These are phyloP conservation scores for Drosophila parthenogenetica DNA, from an alignment of 2,888 invertebrate genomes.

Conservation along the genomic window DNA sequence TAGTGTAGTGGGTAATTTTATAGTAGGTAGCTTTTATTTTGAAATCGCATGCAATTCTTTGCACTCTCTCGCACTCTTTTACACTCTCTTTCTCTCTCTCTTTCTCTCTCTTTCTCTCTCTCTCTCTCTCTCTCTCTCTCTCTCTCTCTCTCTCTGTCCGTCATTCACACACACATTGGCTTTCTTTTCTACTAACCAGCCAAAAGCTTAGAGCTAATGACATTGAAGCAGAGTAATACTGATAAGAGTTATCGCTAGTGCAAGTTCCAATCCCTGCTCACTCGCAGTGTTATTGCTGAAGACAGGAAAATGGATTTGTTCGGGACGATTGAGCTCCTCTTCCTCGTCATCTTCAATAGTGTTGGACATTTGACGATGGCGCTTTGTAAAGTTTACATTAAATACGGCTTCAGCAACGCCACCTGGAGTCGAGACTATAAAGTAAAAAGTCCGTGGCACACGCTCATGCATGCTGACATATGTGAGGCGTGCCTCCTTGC, in stretches of 20 bases:
- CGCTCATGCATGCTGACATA: constrained; percentile 85
- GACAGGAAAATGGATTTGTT: constrained; percentile 85
- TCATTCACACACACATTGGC: constrained; percentile 11
- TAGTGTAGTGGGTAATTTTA: constrained; percentile 10
- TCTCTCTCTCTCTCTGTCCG: too few species aligned
- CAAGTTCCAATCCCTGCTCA: constrained; percentile 23
- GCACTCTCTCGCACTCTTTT: constrained; percentile 25
- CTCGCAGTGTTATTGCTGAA: constrained; percentile 74
- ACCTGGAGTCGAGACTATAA: constrained; percentile 84
- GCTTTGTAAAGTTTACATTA: constrained; percentile 85
- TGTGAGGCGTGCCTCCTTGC: constrained; percentile 85
- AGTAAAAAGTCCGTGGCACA: constrained; percentile 85
- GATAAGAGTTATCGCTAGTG: constrained; percentile 42
- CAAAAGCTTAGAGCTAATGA: constrained; percentile 54
- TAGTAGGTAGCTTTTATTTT: constrained; percentile 14
- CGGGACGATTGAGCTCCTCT: constrained; percentile 85
- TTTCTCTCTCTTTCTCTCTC: too few species aligned
- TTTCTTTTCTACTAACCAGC: constrained; percentile 21
- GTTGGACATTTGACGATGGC: constrained; percentile 84
- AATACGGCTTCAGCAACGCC: constrained; percentile 85
- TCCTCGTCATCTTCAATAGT: constrained; percentile 83
- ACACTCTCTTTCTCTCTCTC: constrained; percentile 5
- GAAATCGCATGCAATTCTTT: constrained; percentile 32
- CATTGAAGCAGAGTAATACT: constrained; percentile 42
- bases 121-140: neutral